phyloP scores from a whole-genome alignment of 2,888 invertebrate genomes.

The Tuberolachnus salignus region DNA sequence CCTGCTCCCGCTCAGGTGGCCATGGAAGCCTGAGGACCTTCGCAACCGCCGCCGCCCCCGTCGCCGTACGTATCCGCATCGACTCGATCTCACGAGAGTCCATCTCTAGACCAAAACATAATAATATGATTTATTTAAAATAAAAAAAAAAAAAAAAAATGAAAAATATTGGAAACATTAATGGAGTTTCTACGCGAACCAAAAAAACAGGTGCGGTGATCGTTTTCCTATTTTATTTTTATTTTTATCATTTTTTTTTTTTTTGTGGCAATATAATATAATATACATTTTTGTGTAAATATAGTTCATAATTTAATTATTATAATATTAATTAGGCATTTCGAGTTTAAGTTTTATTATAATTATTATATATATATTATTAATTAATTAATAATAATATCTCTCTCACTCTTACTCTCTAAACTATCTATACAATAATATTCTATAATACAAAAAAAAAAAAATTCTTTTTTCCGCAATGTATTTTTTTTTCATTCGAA shows the following conservation, averaged over 20 bases:
- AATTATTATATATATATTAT: too few relatives aligned
- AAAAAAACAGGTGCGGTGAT: constrained; percentile 54
- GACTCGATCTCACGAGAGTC: constrained; percentile 56
- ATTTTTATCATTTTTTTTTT: constrained; percentile 35
- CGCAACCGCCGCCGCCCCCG: not conserved
- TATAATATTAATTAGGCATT: constrained; percentile 22
- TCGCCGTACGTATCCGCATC: constrained; percentile 45
- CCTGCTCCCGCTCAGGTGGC: constrained; percentile 47
- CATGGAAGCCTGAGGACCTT: constrained; percentile 41
- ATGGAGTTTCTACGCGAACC: constrained; percentile 42
- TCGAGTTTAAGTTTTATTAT: constrained; percentile 49
- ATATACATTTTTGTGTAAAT: constrained; percentile 35
- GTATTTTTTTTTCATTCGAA: not conserved
- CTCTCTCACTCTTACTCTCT: constrained; percentile 16
- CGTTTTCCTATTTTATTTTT: constrained; percentile 55
- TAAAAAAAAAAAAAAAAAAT: not conserved
- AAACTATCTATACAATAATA: not conserved
- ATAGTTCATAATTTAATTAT: constrained; percentile 11
- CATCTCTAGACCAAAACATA: constrained; percentile 51
- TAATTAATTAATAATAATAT: constrained; percentile 19
- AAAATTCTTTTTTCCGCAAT: constrained; percentile 13
- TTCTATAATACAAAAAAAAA: constrained; percentile 1
- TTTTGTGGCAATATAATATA: constrained; percentile 52
- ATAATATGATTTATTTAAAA: constrained; percentile 7
- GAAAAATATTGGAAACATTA: constrained; percentile 14